Base-by-base conservation (phyloP, 2,113 vertebrate genomes). In the Piaya cayana region DNA sequence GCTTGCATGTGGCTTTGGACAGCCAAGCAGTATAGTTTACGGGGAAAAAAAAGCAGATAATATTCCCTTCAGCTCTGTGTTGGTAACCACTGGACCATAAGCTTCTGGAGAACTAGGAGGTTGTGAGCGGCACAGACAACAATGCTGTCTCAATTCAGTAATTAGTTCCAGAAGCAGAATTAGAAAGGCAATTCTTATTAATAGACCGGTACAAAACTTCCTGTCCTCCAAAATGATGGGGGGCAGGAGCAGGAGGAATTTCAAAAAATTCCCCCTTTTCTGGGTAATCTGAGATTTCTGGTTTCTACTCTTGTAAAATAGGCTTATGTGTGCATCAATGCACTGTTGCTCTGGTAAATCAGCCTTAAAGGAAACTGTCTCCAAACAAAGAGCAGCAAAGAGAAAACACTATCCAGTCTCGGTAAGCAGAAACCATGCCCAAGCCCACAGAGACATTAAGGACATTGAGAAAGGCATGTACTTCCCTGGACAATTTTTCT, bases 331-430 rank as follows among this genome's bases (percentile, higher is more conserved):
- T 60, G 70, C 87, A 86, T 96, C 90, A 60, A 18, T 58, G 93
- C 90, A 81, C 88, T 78, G 64, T 9, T 83, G 77, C 55, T 50
- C 78, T 94, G 62, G 78, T 84, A 92, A 95, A 92, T 77, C 74
- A 92, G 68, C 77, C 90, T 97, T 76, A 93, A 92, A 94, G 49
- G 80, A 82, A 94, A 89, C 45, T 12, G 27, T 70, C 21, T 86
- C 22, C 52, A 95, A 94, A 90, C 56, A 88, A 86, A 91, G 60
- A 88, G 62, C 80, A 92, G 49, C 36, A 59, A 62, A 76, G 36
- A 79, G 75, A 63, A 86, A 97, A 84, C 12, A 67, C 27, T 14
- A 34, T 36, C 60, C 60, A 50, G 52, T 1, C 32, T 50, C 47
- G 30, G 69, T 5, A 11, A 65, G 65, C 72, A 87, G 52, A 89